Conservation (phyloP, 2,797 vertebrate genomes). For the Valencia hispanica region DNA sequence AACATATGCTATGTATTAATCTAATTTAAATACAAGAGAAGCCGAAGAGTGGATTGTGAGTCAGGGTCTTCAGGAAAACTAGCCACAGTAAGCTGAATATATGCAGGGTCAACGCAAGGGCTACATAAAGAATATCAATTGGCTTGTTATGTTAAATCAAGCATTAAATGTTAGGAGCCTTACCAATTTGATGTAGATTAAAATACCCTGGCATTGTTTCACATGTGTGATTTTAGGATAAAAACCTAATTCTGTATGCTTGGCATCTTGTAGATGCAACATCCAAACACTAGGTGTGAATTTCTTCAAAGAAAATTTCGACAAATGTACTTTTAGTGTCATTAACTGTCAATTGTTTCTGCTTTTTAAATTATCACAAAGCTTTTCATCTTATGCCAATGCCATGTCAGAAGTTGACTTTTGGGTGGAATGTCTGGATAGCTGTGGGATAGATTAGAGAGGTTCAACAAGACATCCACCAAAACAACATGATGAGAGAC, state of each 20-base stretch:
- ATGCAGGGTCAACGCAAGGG: constrained; percentile 56
- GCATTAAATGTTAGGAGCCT: constrained; percentile 48
- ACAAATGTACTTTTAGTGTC: constrained; percentile 18
- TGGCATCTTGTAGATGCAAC: constrained; percentile 51
- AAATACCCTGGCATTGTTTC: constrained; percentile 48
- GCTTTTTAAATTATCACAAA: neutral
- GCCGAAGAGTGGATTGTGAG: constrained; percentile 60
- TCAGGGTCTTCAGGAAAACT: constrained; percentile 67
- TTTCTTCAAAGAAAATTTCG: constrained; percentile 19
- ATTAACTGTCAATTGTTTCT: neutral
- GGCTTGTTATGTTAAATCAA: constrained; percentile 66
- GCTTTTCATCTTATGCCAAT: neutral
- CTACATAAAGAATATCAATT: constrained; percentile 60
- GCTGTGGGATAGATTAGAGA: neutral
- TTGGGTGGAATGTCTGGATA: constrained; percentile 12
- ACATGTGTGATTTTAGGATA: constrained; percentile 45
- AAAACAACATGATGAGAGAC: neutral
- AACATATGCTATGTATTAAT: constrained; percentile 78
- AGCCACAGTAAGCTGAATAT: constrained; percentile 70
- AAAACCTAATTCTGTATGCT: constrained; percentile 25
- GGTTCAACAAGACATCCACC: neutral
- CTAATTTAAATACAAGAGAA: constrained; percentile 83
- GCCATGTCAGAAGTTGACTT: constrained; percentile 2
- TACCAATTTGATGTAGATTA: constrained; percentile 63
- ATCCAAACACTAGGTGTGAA: constrained; percentile 32